Evolutionary conservation across 2,888 invertebrate species (phyloP), one percentile per base, ranked within the genome.

Genomic region (Agrilus biguttatus): DNA sequence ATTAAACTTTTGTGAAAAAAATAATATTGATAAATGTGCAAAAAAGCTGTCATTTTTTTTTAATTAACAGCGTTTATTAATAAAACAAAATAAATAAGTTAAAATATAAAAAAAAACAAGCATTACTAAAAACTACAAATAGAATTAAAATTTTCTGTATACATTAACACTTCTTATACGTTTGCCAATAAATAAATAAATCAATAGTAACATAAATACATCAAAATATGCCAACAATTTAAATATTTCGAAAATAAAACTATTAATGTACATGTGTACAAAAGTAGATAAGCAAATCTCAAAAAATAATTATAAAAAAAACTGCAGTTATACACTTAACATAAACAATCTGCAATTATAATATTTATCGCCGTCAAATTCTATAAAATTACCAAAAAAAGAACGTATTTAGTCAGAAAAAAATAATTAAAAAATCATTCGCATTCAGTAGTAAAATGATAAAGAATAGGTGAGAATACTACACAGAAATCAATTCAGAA

Each of bases 201-300:
- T 10, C 8, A 28, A 28, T 28, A 28, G 28, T 28, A 28, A 28
- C 28, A 28, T 28, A 10, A 28, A 50, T 54, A 52, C 54, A 53
- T 54, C 54, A 54, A 52, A 52, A 53, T 53, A 54, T 50, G 50
- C 51, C 49, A 40, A 48, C 19, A 39, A 39, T 23, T 28, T 17
- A 28, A 28, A 28, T 28, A 28, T 28, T 28, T 28, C 28, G 28
- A 28, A 28, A 28, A 28, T 37, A 6, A 12, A 19, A 17, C 17
- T 19, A 17, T 36, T 14, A 36, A 36, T 36, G 17, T 17, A 36
- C 36, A 17, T 17, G 21, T 21, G 14, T 37, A 37, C 37, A 37
- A 17, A 37, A 36, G n/a, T 36, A 19, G n/a, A 21, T 12, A 37
- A 21, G 21, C 37, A 37, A 21, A 12, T 21, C 12, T 17, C 14